Evolutionary conservation across 2,113 vertebrate genomes (phyloP).

Genomic region (Rhabdornis inornatus): DNA sequence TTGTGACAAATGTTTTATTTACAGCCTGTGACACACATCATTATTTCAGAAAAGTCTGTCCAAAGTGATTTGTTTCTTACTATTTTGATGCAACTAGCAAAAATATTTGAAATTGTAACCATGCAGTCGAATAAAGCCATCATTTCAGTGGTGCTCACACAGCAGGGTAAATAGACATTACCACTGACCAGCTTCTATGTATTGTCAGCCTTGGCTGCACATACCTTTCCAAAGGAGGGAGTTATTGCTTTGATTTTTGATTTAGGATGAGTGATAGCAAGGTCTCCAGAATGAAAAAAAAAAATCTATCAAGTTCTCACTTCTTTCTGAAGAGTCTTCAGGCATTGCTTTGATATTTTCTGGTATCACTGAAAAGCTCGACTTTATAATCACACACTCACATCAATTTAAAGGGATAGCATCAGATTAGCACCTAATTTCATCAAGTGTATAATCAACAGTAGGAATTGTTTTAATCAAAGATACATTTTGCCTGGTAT

Average conservation of each 20-base stretch:
- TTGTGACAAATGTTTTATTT: neutral
- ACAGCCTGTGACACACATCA: neutral
- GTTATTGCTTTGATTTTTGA: neutral
- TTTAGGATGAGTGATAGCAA: neutral
- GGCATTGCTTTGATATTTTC: neutral
- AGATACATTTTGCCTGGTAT: neutral
- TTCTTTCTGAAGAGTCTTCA: neutral
- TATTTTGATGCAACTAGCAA: neutral
- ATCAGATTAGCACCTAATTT: neutral
- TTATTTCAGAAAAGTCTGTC: neutral
- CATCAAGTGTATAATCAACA: neutral
- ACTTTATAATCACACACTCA: neutral
- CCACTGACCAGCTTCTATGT: neutral
- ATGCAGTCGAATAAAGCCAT: neutral
- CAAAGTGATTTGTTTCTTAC: neutral
- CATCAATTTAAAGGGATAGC: slow-evolving; percentile 1
- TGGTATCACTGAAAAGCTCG: neutral
- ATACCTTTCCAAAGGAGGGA: neutral
- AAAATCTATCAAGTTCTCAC: neutral
- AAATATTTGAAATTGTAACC: neutral
- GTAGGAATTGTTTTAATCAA: slow-evolving; percentile 15
- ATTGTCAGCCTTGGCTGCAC: neutral
- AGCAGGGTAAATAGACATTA: neutral
- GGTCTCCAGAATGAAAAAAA: neutral
- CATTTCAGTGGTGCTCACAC: neutral